phyloP scores from a whole-genome alignment of 2,888 invertebrate genomes.

The Hipparchia semele region DNA sequence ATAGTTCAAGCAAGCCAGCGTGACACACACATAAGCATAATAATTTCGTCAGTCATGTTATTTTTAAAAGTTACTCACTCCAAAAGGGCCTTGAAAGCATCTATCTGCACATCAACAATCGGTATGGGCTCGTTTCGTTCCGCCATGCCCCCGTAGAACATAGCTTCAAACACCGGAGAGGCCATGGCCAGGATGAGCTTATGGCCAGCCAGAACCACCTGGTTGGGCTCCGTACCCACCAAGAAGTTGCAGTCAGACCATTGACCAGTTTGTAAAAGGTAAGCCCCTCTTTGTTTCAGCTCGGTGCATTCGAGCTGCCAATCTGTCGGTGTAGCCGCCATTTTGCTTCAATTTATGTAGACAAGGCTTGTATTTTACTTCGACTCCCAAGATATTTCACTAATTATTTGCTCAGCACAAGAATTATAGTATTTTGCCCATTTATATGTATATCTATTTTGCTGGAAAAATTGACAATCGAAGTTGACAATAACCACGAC shows the following conservation, averaged over 20 bases:
- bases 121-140: conserved; percentile 90
- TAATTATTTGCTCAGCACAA: neutral
- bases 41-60: neutral
- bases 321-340: conserved; percentile 85
- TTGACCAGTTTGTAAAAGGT: conserved; percentile 89
- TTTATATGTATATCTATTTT: neutral
- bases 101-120: conserved; percentile 93
- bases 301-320: conserved; percentile 90
- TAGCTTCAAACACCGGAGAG: conserved; percentile 94
- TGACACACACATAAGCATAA: neutral
- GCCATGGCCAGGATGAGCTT: conserved; percentile 93
- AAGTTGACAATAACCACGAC: too few relatives aligned
- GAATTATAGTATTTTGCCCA: neutral
- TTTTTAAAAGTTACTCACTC: conserved; percentile 79
- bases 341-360: conserved; percentile 40
- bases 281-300: conserved; percentile 88
- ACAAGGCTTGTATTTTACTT: neutral
- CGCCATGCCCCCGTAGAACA: conserved; percentile 93
- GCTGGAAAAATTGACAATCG: too few relatives aligned
- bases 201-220: conserved; percentile 88
- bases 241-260: conserved; percentile 94
- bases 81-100: conserved; percentile 91
- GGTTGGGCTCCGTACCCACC: conserved; percentile 90
- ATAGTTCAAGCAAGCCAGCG: neutral
- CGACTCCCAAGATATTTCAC: neutral